Conservation (phyloP, 2,888 invertebrate genomes). For the Sphaerophoria rueppellii region DNA sequence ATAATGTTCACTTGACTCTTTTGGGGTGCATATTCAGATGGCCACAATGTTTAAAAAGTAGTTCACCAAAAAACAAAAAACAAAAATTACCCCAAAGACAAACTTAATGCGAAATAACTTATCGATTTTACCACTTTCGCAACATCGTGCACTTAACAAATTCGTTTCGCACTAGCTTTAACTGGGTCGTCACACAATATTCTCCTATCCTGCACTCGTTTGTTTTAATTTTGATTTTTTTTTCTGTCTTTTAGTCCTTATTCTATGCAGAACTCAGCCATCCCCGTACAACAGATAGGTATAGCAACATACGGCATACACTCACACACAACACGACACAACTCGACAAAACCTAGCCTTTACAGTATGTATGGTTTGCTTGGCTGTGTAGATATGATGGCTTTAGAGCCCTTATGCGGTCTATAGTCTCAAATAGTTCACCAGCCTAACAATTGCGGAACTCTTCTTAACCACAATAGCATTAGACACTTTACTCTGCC, state of each 20-base stretch:
- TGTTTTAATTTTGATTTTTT: not conserved
- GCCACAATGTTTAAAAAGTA: slow-evolving; percentile 42
- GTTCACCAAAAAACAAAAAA: slow-evolving; percentile 33
- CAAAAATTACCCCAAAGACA: slow-evolving; percentile 32
- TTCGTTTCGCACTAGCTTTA: slow-evolving; percentile 69
- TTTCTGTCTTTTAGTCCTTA: not conserved
- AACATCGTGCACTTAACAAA: slow-evolving; percentile 71
- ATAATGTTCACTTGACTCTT: slow-evolving; percentile 68
- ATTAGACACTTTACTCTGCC: slow-evolving; percentile 69
- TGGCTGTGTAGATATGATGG: slow-evolving; percentile 53
- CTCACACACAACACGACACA: not conserved
- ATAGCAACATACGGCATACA: slow-evolving; percentile 13
- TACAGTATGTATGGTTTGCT: not conserved
- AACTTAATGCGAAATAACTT: slow-evolving; percentile 60
- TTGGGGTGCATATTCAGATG: slow-evolving; percentile 49
- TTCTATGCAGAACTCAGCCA: slow-evolving; percentile 16
- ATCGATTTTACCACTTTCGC: slow-evolving; percentile 73
- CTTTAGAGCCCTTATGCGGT: slow-evolving; percentile 68
- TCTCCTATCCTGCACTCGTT: slow-evolving; percentile 1
- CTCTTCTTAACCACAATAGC: slow-evolving; percentile 73
- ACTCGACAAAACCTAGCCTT: not conserved
- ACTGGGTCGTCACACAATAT: slow-evolving; percentile 65
- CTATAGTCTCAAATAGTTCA: slow-evolving; percentile 71
- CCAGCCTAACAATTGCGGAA: slow-evolving; percentile 73
- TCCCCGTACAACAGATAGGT: slow-evolving; percentile 23